Evolutionary conservation across 2,888 invertebrate genomes (phyloP).

Genomic region (Polyommatus iphigenia): DNA sequence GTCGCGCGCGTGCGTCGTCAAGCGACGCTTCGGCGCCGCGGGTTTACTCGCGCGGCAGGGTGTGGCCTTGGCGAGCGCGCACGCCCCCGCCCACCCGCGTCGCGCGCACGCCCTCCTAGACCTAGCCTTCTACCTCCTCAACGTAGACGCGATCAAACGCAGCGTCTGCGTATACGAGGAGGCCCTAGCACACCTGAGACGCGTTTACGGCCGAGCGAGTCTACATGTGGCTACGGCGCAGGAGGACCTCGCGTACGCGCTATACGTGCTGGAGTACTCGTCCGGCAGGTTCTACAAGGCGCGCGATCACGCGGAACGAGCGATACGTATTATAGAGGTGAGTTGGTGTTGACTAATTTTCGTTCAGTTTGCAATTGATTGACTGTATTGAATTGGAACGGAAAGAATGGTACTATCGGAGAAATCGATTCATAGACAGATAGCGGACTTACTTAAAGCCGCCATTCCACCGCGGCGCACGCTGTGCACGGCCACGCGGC

Average conservation of each 20-base stretch:
- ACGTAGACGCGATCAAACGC: constrained; percentile 91
- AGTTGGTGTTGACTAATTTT: background rate
- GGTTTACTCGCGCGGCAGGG: constrained; percentile 91
- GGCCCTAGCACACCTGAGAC: constrained; percentile 86
- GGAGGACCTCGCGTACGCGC: constrained; percentile 95
- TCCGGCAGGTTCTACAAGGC: constrained; percentile 92
- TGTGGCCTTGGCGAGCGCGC: constrained; percentile 84
- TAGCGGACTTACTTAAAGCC: too few species aligned
- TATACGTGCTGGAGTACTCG: constrained; percentile 95
- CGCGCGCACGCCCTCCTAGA: constrained; percentile 92
- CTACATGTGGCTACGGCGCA: constrained; percentile 93
- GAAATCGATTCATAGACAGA: too few species aligned
- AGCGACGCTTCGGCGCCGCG: constrained; percentile 90
- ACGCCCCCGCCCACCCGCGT: constrained; percentile 86
- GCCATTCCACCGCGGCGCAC: too few species aligned
- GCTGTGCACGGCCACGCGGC: too few species aligned
- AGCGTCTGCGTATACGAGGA: constrained; percentile 92
- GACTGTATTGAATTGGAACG: too few species aligned
- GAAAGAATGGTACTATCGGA: too few species aligned
- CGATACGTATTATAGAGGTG: constrained; percentile 88
- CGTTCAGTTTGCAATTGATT: too few species aligned
- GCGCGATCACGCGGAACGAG: constrained; percentile 89
- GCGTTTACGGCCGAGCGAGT: constrained; percentile 90
- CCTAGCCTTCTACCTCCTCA: constrained; percentile 94
- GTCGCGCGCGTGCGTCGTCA: constrained; percentile 85